phyloP scores from a whole-genome alignment of 2,113 vertebrate genomes.

The Ariopsis seemanni region DNA sequence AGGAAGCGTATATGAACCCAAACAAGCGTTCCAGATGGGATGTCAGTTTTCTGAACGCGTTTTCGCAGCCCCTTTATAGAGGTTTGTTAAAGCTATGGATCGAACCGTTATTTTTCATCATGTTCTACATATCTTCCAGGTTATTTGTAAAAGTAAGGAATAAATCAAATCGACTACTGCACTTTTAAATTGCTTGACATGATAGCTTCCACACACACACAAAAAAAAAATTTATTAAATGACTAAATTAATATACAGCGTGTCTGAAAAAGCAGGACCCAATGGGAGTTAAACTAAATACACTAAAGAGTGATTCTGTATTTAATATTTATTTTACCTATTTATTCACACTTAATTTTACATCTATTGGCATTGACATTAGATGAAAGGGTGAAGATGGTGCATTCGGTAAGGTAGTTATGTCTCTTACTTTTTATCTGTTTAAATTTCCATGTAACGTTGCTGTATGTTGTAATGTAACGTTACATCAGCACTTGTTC shows the following conservation, averaged over 20 bases:
- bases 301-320: not conserved
- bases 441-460: not conserved
- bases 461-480: not conserved
- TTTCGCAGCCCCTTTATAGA: not conserved
- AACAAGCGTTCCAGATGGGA: not conserved
- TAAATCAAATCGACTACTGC: not conserved
- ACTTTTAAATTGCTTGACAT: not conserved
- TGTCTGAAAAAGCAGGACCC: not conserved
- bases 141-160: not conserved
- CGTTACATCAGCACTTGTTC: not conserved
- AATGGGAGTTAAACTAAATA: not conserved
- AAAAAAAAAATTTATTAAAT: not conserved
- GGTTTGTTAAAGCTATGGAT: not conserved
- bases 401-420: not conserved
- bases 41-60: not conserved
- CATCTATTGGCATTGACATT: not conserved
- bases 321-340: not conserved
- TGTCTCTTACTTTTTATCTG: not conserved
- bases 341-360: not conserved
- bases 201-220: not conserved
- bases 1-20: not conserved
- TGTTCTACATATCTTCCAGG: not conserved
- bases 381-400: not conserved
- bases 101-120: not conserved
- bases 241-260: not conserved